Base-by-base conservation (phyloP, 2,888 invertebrate genomes). In the Mamestra brassicae region DNA sequence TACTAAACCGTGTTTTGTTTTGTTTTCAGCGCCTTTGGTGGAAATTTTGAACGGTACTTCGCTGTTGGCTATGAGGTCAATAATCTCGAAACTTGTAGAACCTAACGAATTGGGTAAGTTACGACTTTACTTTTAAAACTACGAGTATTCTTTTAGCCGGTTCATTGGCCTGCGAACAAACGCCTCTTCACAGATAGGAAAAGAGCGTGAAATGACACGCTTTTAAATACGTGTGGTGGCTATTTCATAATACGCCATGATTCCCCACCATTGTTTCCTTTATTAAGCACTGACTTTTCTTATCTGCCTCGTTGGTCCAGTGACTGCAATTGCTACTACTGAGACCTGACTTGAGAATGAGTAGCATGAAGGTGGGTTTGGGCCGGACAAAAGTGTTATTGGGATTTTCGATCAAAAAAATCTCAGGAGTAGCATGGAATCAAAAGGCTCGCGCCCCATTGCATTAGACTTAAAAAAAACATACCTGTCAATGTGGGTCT, bases 31-130 rank as follows among this genome's bases (percentile, higher is more conserved):
- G 65, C 97, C 98, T 0, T 88, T 98, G 78, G 97, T 97, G 17
- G 98, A 98, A 90, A 97, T 98, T 84, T 94, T 98, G 61, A 98
- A 97, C 87, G 98, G 98, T 6, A 98, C 98, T 15, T 97, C 98
- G 7, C 96, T 98, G 84, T 97, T 98, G 84, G 97, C 98, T 1
- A 97, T 98, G 96, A 95, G 98, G 89, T 97, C 98, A 8, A 98
- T 98, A 80, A 97, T 97, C 60, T 97, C 98, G 0, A 98, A 98
- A 94, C 91, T 98, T 63, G 98, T 98, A 36, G 97, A 97, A 36
- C 94, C 97, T 4, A 97, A 97, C 89, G 98, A 98, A 95, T 95
- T 98, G 83, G 98, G 98, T 97, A 96, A 96, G 95, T 83, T 50
- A 36, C 6, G 10, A 42, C 10, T 42, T 42, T 17, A 15, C n/a